A percentile compares a stretch with the other conserved stretches of the same genome.
Evolutionary conservation across 35 echinoderm and acorn worm species (phyloP).

Genomic region (Heliocidaris erythrogramma): DNA sequence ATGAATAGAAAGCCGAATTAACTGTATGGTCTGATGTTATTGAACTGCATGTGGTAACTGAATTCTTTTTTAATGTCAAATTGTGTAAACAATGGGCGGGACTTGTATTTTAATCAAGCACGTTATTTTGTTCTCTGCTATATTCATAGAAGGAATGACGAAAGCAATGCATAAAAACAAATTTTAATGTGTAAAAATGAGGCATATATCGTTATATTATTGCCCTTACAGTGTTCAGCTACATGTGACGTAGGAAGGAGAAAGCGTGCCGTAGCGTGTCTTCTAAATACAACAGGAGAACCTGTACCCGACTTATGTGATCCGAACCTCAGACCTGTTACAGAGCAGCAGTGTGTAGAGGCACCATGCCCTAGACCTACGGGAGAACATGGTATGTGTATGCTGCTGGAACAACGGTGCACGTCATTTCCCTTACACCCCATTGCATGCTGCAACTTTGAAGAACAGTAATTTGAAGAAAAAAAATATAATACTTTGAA

Average conservation of each 20-base stretch:
- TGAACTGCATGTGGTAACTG: too few species aligned
- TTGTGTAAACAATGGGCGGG: too few species aligned
- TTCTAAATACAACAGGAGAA: background rate
- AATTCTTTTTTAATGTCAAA: too few species aligned
- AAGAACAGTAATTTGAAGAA: background rate
- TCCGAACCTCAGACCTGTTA: background rate
- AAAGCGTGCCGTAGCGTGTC: background rate
- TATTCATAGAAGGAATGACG: too few species aligned
- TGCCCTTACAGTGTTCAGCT: background rate
- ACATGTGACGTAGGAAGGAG: background rate
- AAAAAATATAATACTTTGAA: background rate
- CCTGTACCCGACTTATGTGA: background rate
- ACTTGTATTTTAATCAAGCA: too few species aligned
- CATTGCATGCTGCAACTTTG: background rate
- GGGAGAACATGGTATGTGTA: background rate
- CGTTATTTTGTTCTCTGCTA: too few species aligned
- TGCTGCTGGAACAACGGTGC: background rate
- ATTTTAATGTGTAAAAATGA: too few species aligned
- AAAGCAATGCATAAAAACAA: too few species aligned
- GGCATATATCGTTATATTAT: background rate
- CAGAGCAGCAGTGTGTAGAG: background rate
- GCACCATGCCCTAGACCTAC: constrained; percentile 10
- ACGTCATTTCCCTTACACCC: background rate
- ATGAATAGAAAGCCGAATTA: too few species aligned
- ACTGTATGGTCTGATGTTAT: too few species aligned